These are phyloP conservation scores for Chymomyza fuscimana DNA, from an alignment of 2,888 invertebrate genomes.

Conservation along the genomic window DNA sequence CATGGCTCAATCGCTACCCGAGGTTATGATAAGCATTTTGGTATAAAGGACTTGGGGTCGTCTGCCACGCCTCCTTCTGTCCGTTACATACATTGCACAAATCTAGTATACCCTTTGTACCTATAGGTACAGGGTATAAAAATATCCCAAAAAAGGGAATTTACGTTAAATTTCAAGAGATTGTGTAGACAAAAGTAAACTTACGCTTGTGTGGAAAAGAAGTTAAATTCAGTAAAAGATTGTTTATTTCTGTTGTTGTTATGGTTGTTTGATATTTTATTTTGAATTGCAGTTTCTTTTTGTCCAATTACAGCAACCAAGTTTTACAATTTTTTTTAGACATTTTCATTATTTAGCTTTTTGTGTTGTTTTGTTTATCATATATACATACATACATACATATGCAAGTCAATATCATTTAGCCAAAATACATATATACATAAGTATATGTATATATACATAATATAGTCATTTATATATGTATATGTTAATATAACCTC, in stretches of 20 bases:
- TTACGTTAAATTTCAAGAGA: no score
- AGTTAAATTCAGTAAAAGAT: neutral
- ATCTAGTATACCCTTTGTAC: no score
- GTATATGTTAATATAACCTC: neutral
- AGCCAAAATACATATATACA: neutral
- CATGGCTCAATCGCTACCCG: no score
- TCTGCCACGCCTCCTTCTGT: no score
- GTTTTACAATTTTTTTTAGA: constrained; percentile 59
- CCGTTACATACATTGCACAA: no score
- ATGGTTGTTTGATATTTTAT: constrained; percentile 63
- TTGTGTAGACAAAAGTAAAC: no score
- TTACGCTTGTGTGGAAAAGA: neutral
- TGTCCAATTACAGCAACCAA: constrained; percentile 61
- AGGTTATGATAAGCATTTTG: no score
- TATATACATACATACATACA: constrained; percentile 2
- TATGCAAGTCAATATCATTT: neutral
- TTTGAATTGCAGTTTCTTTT: constrained; percentile 67
- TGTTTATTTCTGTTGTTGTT: constrained; percentile 34
- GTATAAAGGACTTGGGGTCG: no score
- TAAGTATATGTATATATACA: no score
- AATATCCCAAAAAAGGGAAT: no score
- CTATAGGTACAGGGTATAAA: no score
- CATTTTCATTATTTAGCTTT: constrained; percentile 25
- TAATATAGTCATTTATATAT: neutral
- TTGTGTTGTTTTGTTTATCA: constrained; percentile 40